These are phyloP conservation scores for Calypte anna DNA, from an alignment of 2,113 vertebrate genomes.

Conservation along the genomic window DNA sequence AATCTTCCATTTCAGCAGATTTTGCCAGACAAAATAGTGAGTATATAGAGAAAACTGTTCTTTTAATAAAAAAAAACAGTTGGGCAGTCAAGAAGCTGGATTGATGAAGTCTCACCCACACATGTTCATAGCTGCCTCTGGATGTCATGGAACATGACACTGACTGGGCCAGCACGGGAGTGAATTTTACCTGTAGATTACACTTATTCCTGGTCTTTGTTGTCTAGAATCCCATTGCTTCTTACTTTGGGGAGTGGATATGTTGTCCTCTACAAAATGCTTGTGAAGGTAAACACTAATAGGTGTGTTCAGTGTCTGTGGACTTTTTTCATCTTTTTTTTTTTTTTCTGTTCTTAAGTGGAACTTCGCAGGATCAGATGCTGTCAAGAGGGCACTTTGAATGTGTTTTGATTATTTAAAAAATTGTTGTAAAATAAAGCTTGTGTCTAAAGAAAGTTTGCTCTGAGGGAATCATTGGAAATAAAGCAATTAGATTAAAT, in stretches of 20 bases:
- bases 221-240: background rate
- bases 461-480: background rate
- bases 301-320: background rate
- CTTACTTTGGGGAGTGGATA: background rate
- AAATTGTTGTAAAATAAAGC: background rate
- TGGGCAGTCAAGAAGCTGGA: background rate
- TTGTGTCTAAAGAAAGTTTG: background rate
- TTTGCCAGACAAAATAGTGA: background rate
- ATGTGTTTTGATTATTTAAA: background rate
- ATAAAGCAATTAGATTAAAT: background rate
- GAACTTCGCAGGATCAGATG: background rate
- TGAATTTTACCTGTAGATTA: background rate
- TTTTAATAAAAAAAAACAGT: background rate
- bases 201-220: background rate
- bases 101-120: background rate
- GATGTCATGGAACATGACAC: background rate
- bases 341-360: background rate
- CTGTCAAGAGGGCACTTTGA: background rate
- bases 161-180: background rate
- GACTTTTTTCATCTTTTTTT: background rate
- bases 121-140: background rate
- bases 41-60: background rate
- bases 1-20: background rate
- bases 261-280: background rate
- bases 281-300: fast-evolving